Base-by-base conservation (phyloP, 23 tunicate species). In the Diplosoma virens region DNA sequence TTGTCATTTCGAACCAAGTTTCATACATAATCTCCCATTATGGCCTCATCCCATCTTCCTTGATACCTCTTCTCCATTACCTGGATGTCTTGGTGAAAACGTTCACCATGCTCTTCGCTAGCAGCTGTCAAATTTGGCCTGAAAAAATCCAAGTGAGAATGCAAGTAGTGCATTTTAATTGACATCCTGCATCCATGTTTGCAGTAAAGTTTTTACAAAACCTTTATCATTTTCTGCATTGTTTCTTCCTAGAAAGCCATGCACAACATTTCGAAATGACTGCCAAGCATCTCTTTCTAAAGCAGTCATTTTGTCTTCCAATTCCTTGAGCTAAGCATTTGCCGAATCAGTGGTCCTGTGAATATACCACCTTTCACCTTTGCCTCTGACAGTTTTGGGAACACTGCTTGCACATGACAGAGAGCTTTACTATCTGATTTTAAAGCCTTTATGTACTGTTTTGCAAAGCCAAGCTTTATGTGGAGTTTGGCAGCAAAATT, bases 71-170 rank as follows among this genome's bases (percentile, higher is more conserved):
- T 64, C 71, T 29, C 71, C 35, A 28, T 64, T 64, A 64, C 71
- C 71, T 64, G 25, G 37, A 64, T 64, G 37, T 64, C 71, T 64
- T 64, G 71, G 71, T 64, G 71, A 58, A n/a, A n/a, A n/a, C n/a
- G n/a, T n/a, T n/a, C n/a, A n/a, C n/a, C 65, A 58, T 58, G 21
- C 65, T 58, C 65, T 58, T 58, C n/a, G 65, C 65, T 58, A 5
- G n/a, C 65, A 58, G 14, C 65, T 58, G 65, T 58, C 26, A 58
- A 58, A 58, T 58, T 58, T 58, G 65, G 25, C 3, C 35, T 16
- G 29, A 64, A 64, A 6, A 5, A 6, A 16, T 20, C 29, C 71
- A 64, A 36, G 71, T 64, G 37, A 6, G 35, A 25, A 36, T 56
- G 63, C 71, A 64, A 29, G 71, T 64, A 64, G 37, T 64, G 71